A percentile compares a stretch with the other conserved stretches of the same genome.
Evolutionary conservation across 2,888 invertebrate species (phyloP).

Genomic region (Pyrocoelia pectoralis): DNA sequence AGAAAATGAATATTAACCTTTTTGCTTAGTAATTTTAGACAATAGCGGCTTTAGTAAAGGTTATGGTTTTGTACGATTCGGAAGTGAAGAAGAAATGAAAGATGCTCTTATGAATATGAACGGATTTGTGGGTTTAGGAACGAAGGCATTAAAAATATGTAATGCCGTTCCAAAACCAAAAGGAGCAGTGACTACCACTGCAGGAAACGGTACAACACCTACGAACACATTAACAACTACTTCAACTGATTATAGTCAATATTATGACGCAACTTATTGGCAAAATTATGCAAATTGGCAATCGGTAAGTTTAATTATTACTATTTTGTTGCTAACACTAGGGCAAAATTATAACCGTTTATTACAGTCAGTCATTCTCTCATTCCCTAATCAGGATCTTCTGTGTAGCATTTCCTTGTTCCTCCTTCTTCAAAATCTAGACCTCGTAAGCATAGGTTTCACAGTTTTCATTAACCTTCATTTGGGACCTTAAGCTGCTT

Average conservation of each 20-base stretch:
- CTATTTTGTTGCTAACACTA: too few relatives aligned
- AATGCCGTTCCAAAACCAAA: conserved; percentile 90
- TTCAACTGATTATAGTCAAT: conserved; percentile 72
- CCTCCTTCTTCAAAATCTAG: too few relatives aligned
- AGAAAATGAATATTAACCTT: conserved; percentile 46
- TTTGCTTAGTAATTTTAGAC: conserved; percentile 81
- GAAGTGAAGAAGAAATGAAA: conserved; percentile 92
- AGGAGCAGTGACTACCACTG: conserved; percentile 59
- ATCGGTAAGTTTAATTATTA: conserved; percentile 47
- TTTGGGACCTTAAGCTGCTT: too few relatives aligned
- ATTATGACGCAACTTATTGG: conserved; percentile 88
- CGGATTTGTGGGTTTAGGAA: conserved; percentile 87
- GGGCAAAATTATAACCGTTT: too few relatives aligned
- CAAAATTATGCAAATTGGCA: conserved; percentile 86
- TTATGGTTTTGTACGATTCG: conserved; percentile 95
- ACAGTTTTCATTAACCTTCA: too few relatives aligned
- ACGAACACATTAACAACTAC: conserved; percentile 46
- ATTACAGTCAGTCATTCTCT: too few relatives aligned
- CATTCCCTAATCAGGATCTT: too few relatives aligned
- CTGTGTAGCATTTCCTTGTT: too few relatives aligned
- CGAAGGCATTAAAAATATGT: conserved; percentile 89
- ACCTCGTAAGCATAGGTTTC: too few relatives aligned
- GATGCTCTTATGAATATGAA: conserved; percentile 94
- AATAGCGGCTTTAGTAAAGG: conserved; percentile 91
- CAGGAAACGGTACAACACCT: conserved; percentile 55